Percentiles rank a stretch among this genome's conserved stretches.
phyloP scores from a whole-genome alignment of 2,888 invertebrate species.

The Bellardia bayeri region DNA sequence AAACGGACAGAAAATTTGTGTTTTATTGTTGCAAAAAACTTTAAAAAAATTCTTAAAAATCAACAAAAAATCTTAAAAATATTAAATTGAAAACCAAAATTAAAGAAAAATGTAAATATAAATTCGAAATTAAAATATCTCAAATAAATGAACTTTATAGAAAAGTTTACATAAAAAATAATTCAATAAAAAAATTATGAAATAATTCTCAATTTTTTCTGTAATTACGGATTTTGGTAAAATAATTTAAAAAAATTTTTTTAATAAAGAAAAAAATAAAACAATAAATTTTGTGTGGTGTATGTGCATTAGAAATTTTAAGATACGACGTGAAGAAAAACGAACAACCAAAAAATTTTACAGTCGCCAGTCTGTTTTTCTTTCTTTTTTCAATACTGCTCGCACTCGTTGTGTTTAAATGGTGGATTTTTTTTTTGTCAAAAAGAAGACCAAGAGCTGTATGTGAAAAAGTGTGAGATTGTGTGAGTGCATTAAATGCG shows the following conservation, averaged over 20 bases:
- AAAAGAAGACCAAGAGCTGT: conserved; percentile 64
- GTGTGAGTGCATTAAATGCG: conserved; percentile 52
- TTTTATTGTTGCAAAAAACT: conserved; percentile 81
- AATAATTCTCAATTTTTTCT: conserved; percentile 77
- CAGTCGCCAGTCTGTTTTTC: conserved; percentile 82
- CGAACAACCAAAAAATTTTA: conserved; percentile 82
- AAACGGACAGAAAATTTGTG: conserved; percentile 81
- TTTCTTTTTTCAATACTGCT: conserved; percentile 83
- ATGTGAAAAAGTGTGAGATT: conserved; percentile 32
- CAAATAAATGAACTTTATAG: conserved; percentile 67
- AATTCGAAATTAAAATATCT: conserved; percentile 78
- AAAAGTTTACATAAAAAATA: conserved; percentile 71
- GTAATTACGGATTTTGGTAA: conserved; percentile 78
- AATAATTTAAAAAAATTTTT: conserved; percentile 78
- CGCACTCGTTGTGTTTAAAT: conserved; percentile 78
- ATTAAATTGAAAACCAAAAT: conserved; percentile 79
- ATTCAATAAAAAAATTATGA: conserved; percentile 75
- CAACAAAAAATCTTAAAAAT: conserved; percentile 80
- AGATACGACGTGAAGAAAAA: conserved; percentile 81
- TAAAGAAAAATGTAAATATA: conserved; percentile 77
- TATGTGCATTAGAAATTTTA: conserved; percentile 82
- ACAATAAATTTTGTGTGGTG: conserved; percentile 76
- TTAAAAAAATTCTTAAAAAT: conserved; percentile 78
- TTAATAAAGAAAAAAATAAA: conserved; percentile 76
- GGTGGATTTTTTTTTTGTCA: conserved; percentile 67